Evolutionary conservation across 2,113 vertebrate genomes (phyloP).

Genomic region (Gorsachius goisagi): DNA sequence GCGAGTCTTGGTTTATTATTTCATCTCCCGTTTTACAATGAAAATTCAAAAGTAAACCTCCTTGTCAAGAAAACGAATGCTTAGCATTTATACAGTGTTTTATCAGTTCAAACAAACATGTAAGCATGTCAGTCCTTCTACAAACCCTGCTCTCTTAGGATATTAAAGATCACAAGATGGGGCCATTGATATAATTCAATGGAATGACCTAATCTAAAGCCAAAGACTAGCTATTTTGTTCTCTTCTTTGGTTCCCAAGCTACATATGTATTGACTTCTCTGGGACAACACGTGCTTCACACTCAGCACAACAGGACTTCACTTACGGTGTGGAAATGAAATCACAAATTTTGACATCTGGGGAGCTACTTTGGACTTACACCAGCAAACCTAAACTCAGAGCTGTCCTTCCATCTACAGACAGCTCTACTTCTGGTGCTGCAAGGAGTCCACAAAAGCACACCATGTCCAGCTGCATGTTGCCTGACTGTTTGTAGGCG

Average conservation of each 20-base stretch:
- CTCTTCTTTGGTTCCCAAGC: neutral
- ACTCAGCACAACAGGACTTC: neutral
- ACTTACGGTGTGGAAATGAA: neutral
- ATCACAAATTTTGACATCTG: neutral
- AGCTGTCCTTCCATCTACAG: neutral
- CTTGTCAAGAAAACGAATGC: neutral
- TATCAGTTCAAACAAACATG: neutral
- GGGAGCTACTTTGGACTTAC: neutral
- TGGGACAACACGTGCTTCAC: neutral
- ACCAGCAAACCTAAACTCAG: neutral
- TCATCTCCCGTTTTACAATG: neutral
- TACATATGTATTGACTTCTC: rapidly evolving
- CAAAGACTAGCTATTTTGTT: neutral
- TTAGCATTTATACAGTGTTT: neutral
- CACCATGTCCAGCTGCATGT: neutral
- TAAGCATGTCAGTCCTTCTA: neutral
- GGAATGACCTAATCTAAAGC: neutral
- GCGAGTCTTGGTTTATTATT: neutral
- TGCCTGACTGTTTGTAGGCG: neutral
- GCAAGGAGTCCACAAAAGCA: neutral
- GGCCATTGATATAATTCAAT: neutral
- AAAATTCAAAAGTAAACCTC: neutral
- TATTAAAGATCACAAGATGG: neutral
- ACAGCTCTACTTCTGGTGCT: neutral
- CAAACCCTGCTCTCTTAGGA: neutral